Conservation (phyloP, 2,888 invertebrate species). For the Neoitamus cyanurus region DNA sequence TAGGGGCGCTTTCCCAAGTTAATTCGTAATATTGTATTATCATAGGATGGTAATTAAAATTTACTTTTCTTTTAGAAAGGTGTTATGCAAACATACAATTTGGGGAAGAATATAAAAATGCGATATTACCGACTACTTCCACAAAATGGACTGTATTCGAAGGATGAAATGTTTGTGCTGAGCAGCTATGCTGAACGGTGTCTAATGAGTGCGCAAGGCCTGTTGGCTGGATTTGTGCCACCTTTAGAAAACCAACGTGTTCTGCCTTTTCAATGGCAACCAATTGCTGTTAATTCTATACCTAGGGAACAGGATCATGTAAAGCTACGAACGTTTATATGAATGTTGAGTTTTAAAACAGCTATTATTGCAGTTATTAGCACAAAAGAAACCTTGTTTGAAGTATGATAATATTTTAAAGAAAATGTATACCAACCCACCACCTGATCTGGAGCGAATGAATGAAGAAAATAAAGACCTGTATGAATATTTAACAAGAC, state of each 20-base stretch:
- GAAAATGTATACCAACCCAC: conserved; percentile 68
- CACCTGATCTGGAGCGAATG: conserved; percentile 67
- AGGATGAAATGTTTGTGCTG: conserved; percentile 71
- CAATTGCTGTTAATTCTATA: conserved; percentile 84
- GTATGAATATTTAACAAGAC: conserved; percentile 71
- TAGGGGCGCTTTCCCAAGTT: conserved; percentile 77
- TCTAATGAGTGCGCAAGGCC: conserved; percentile 79
- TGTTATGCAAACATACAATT: conserved; percentile 77
- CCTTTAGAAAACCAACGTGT: conserved; percentile 63
- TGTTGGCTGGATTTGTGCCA: conserved; percentile 78
- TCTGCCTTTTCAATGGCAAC: conserved; percentile 79
- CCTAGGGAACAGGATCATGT: conserved; percentile 80
- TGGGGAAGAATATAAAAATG: conserved; percentile 78
- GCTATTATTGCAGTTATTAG: conserved; percentile 58
- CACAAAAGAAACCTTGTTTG: conserved; percentile 69
- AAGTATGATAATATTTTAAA: conserved; percentile 69
- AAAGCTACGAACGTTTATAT: conserved; percentile 57
- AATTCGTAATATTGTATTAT: neutral
- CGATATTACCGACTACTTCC: conserved; percentile 77
- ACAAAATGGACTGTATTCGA: conserved; percentile 70
- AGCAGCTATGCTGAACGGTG: conserved; percentile 88
- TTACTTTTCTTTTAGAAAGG: conserved; percentile 69
- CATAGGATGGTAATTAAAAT: neutral
- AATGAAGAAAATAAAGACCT: conserved; percentile 71
- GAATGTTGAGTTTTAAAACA: neutral